These are phyloP conservation scores for Blastobasis adustella DNA, from an alignment of 2,888 invertebrate genomes.

Conservation along the genomic window DNA sequence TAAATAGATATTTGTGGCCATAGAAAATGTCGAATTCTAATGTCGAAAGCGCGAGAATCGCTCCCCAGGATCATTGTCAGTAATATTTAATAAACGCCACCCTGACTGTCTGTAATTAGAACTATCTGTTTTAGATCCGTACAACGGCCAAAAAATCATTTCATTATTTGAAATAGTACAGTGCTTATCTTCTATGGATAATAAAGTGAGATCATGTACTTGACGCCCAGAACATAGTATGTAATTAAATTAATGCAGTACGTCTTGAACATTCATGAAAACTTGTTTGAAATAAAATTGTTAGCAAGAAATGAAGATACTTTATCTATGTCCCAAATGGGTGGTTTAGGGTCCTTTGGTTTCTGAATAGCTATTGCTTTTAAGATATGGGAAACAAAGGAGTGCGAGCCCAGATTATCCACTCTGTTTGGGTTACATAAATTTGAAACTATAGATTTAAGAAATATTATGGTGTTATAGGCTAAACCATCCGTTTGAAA, in stretches of 20 bases:
- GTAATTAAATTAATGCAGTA: constrained; percentile 1
- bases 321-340: constrained; percentile 15
- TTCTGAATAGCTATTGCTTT: constrained; percentile 10
- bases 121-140: constrained; percentile 16
- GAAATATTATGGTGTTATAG: constrained; percentile 11
- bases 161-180: neutral
- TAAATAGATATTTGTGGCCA: too few relatives aligned
- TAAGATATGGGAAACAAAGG: constrained; percentile 15
- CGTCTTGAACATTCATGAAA: neutral
- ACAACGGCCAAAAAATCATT: constrained; percentile 8
- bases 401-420: constrained; percentile 12
- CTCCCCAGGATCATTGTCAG: neutral
- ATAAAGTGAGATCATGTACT: constrained; percentile 13
- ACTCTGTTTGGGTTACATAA: constrained; percentile 7
- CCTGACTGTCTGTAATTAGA: constrained; percentile 13
- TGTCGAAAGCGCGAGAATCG: too few relatives aligned
- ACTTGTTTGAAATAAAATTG: neutral
- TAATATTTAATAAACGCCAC: constrained; percentile 9
- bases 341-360: constrained; percentile 3
- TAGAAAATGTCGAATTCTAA: too few relatives aligned
- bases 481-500: constrained; percentile 8
- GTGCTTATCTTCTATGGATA: neutral
- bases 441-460: constrained; percentile 15
- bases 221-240: constrained; percentile 12
- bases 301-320: neutral